These are phyloP conservation scores for Neoniphon sammara DNA, from an alignment of 2,797 vertebrate species.

Conservation along the genomic window DNA sequence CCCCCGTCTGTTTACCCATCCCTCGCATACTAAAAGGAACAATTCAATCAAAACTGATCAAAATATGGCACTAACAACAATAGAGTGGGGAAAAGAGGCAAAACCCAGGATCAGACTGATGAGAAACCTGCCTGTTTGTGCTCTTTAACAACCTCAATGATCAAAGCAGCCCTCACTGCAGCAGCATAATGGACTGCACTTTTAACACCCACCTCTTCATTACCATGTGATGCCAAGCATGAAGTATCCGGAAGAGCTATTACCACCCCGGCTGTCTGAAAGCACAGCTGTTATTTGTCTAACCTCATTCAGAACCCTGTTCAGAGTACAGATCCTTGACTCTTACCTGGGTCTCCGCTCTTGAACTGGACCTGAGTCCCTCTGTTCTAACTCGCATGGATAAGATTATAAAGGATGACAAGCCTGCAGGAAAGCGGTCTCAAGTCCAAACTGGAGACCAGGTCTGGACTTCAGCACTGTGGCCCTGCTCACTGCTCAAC, in stretches of 20 bases:
- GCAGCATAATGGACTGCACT: slow-evolving; percentile 66
- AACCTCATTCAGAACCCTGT: slow-evolving; percentile 50
- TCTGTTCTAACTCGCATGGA: slow-evolving; percentile 1
- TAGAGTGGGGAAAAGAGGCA: slow-evolving; percentile 31
- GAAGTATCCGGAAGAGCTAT: slow-evolving; percentile 57
- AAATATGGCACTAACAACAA: slow-evolving; percentile 7
- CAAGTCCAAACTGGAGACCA: no score
- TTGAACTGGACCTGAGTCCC: not conserved
- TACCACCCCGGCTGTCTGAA: slow-evolving; percentile 54
- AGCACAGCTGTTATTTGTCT: slow-evolving; percentile 58
- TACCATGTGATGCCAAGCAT: slow-evolving; percentile 69
- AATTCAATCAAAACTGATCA: slow-evolving; percentile 24
- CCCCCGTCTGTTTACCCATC: slow-evolving; percentile 9
- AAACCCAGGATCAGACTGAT: slow-evolving; percentile 30
- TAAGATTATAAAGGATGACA: slow-evolving; percentile 16
- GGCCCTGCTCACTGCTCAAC: no score
- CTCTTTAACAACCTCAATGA: slow-evolving; percentile 48
- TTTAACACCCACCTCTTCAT: slow-evolving; percentile 67
- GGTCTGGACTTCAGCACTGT: no score
- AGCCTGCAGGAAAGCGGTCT: not conserved
- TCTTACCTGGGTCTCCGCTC: slow-evolving; percentile 18
- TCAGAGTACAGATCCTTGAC: slow-evolving; percentile 19
- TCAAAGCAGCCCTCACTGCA: slow-evolving; percentile 58
- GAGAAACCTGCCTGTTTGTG: slow-evolving; percentile 49
- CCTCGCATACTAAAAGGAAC: slow-evolving; percentile 9